Conservation (phyloP, 2,113 vertebrate species). For the Panthera uncia region DNA sequence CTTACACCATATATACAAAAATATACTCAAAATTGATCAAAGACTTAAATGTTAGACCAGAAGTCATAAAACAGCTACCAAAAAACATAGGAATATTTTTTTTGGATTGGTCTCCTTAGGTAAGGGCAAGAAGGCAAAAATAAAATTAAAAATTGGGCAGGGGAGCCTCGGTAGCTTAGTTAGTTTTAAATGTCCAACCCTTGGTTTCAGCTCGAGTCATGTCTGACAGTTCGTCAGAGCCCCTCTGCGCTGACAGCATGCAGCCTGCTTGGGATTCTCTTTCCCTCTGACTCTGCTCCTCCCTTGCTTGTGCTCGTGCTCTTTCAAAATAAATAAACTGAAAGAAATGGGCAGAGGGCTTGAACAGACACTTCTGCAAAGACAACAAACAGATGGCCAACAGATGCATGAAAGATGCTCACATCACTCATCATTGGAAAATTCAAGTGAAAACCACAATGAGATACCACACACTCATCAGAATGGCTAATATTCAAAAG, state of each 20-base stretch:
- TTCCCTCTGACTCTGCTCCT: no score
- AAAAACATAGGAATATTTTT: background rate
- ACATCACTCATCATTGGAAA: background rate
- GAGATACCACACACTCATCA: background rate
- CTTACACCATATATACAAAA: background rate
- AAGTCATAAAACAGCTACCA: background rate
- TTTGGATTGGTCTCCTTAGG: background rate
- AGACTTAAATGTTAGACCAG: background rate
- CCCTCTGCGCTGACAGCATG: no score
- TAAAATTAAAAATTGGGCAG: background rate
- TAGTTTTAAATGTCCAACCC: no score
- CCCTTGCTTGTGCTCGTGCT: no score
- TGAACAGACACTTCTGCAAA: background rate
- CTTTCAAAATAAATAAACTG: no score
- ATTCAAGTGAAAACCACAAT: background rate
- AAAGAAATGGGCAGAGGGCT: background rate
- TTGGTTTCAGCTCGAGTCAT: no score
- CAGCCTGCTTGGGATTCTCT: no score
- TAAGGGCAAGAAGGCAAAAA: background rate
- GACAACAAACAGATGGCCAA: background rate
- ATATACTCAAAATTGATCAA: background rate
- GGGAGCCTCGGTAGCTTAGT: no score
- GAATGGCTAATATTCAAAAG: background rate
- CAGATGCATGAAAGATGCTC: background rate
- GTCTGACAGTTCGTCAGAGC: no score